phyloP scores from a whole-genome alignment of 2,888 invertebrate genomes.

The Tipula helvola region DNA sequence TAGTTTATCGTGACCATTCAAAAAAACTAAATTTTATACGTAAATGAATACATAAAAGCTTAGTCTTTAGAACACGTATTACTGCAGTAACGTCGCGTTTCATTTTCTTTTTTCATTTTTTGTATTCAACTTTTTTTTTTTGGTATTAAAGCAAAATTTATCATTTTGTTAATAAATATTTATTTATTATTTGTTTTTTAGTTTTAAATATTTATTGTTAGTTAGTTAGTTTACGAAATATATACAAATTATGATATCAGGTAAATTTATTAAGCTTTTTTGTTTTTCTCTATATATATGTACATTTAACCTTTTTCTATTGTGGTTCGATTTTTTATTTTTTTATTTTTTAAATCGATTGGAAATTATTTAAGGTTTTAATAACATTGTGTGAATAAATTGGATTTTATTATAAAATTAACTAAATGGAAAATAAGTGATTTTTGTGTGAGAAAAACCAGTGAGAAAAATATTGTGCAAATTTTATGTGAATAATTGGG shows the following conservation, averaged over 20 bases:
- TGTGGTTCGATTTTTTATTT: too few relatives aligned
- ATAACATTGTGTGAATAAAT: background rate
- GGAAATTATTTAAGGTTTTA: background rate
- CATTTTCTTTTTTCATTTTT: slow-evolving; percentile 5
- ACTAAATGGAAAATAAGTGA: background rate
- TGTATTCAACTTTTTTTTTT: background rate
- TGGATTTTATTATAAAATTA: background rate
- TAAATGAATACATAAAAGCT: background rate
- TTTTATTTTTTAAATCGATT: background rate
- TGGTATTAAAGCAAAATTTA: background rate
- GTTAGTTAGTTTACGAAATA: background rate
- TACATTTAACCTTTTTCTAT: too few relatives aligned
- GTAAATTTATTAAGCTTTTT: background rate
- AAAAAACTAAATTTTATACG: background rate
- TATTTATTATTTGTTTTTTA: background rate
- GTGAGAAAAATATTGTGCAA: background rate
- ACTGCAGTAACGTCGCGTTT: slow-evolving; percentile 7
- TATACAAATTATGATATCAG: background rate
- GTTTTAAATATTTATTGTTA: background rate
- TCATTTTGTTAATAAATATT: background rate
- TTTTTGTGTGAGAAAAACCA: background rate
- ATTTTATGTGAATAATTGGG: background rate
- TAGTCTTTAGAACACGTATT: background rate
- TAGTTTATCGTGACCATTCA: slow-evolving; percentile 4
- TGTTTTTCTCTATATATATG: background rate